Evolutionary conservation across 2,113 vertebrate genomes (phyloP), one percentile per base, ranked within the genome.

Genomic region (Nicator chloris): DNA sequence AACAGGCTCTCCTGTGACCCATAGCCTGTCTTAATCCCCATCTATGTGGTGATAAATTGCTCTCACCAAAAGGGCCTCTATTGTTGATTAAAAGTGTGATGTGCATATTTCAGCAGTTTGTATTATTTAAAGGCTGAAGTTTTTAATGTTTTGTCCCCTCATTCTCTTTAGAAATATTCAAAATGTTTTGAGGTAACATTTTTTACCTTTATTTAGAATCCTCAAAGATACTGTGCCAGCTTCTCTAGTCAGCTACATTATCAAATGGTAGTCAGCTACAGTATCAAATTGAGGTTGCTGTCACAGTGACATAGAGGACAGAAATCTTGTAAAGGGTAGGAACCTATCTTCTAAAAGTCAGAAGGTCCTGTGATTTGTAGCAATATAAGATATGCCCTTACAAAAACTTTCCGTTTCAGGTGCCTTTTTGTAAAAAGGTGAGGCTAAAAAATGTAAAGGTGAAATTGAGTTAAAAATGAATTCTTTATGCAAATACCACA

Each of bases 401-500:
- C 7, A 39, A 69, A 89, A 95, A 59, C 53, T 87, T 96, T 89
- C 45, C 21, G 54, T 95, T 86, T 92, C 72, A 90, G 85, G 17
- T 76, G 42, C 10, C 47, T 82, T 95, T 90, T 87, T n/a, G 40
- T 85, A 71, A 90, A 51, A 79, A 42, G 39, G 73, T n/a, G 42
- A 95, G 57, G 64, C 40, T 70, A 53, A 93, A 73, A 92, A 84
- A 51, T 16, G 5, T 71, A 95, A 96, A 96, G 94, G 95, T 95
- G 94, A 96, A 90, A 92, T 37, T 91, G 89, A 94, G 83, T 94
- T 92, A 90, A 96, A 96, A 96, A 92, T 35, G 35, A 93, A 96
- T 93, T 73, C 80, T 96, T 96, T 87, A 97, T 97, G 93, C 80
- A 97, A 96, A 97, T 97, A 72, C 31, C 90, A 96, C 75, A 97